Conservation (phyloP, 2,113 vertebrate genomes). For the Rhea pennata region DNA sequence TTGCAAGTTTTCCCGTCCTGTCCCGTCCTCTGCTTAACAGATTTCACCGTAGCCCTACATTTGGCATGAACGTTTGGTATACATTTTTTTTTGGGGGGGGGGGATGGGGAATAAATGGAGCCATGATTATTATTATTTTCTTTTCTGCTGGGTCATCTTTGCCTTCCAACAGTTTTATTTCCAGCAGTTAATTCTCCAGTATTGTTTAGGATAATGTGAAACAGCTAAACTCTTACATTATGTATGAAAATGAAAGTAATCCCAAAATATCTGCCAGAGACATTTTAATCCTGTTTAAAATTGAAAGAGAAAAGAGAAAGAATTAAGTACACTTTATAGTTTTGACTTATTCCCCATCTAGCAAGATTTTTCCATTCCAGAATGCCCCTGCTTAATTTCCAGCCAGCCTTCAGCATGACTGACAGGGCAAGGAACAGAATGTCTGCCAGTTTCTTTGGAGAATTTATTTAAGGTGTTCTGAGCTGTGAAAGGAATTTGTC, state of each 20-base stretch:
- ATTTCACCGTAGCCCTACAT: too few relatives aligned
- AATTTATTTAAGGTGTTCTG: constrained; percentile 57
- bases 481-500: constrained; percentile 50
- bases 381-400: constrained; percentile 33
- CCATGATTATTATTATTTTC: neutral
- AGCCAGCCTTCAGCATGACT: constrained; percentile 14
- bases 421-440: constrained; percentile 11
- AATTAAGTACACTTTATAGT: neutral
- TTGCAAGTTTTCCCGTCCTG: neutral
- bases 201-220: constrained; percentile 1
- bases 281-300: constrained; percentile 55
- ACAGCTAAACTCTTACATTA: neutral
- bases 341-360: neutral
- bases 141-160: neutral
- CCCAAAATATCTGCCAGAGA: neutral
- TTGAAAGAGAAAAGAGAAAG: neutral
- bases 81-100: neutral
- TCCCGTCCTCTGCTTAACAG: neutral
- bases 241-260: constrained; percentile 34
- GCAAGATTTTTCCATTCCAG: constrained; percentile 14
- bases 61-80: neutral
- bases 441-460: neutral
- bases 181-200: neutral
- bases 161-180: neutral
- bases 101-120: neutral